These are phyloP conservation scores for Hypomecis punctinalis DNA, from an alignment of 2,888 invertebrate genomes.

Conservation along the genomic window DNA sequence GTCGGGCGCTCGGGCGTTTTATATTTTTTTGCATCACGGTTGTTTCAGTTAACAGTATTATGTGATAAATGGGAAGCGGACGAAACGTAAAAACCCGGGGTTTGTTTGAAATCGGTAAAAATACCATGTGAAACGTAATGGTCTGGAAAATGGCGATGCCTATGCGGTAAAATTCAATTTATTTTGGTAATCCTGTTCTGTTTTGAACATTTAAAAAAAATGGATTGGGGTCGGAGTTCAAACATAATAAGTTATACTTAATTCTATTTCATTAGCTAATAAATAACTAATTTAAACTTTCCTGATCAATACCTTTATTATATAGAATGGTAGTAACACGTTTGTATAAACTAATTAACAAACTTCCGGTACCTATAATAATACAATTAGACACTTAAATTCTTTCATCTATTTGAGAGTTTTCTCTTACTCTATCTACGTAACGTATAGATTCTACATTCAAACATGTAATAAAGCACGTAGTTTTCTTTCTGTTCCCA, in stretches of 20 bases:
- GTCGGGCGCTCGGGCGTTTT: constrained; percentile 26
- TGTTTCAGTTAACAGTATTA: constrained; percentile 43
- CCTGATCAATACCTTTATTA: too few species aligned
- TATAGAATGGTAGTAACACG: too few species aligned
- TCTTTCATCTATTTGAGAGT: too few species aligned
- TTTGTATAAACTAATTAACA: too few species aligned
- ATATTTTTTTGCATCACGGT: constrained; percentile 43
- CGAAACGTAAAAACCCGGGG: constrained; percentile 28
- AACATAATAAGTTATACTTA: neutral
- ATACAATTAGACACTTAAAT: too few species aligned
- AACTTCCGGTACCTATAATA: too few species aligned
- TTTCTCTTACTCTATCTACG: too few species aligned
- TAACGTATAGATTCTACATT: too few species aligned
- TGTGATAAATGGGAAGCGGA: constrained; percentile 42
- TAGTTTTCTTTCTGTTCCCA: constrained; percentile 2
- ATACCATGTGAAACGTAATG: constrained; percentile 31
- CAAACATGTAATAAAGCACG: too few species aligned
- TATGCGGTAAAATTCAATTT: constrained; percentile 8
- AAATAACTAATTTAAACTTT: too few species aligned
- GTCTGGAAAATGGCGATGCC: constrained; percentile 21
- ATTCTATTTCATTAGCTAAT: too few species aligned
- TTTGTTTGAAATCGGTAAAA: constrained; percentile 27
- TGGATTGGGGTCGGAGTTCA: neutral
- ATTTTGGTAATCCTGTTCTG: constrained; percentile 9
- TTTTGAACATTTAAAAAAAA: constrained; percentile 1